A percentile compares a stretch with the other conserved stretches of the same genome.
These are phyloP conservation scores for Drosophila limbata DNA, from an alignment of 2,888 invertebrate species.

Conservation along the genomic window DNA sequence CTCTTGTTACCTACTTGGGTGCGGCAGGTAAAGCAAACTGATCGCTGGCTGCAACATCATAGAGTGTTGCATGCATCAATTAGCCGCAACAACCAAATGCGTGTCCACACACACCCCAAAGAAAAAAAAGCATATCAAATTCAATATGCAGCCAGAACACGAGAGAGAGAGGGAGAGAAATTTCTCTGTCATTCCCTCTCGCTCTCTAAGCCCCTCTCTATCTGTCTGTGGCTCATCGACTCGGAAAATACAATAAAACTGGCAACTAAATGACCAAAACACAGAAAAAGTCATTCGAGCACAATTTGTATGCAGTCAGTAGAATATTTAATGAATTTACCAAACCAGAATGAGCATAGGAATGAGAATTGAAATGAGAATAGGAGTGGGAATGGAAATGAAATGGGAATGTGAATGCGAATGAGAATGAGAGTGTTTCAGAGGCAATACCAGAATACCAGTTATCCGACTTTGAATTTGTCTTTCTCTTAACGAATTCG, in stretches of 20 bases:
- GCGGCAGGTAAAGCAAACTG: constrained; percentile 47
- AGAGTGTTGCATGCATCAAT: constrained; percentile 57
- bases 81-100: constrained; percentile 46
- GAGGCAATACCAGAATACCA: constrained; percentile 16
- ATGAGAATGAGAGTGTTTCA: constrained; percentile 29
- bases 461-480: constrained; percentile 23
- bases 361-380: background rate
- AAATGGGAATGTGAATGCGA: constrained; percentile 19
- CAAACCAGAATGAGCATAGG: constrained; percentile 52
- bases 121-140: constrained; percentile 57
- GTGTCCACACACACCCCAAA: constrained; percentile 27
- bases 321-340: constrained; percentile 74
- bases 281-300: constrained; percentile 47
- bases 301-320: constrained; percentile 62
- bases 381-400: background rate
- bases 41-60: constrained; percentile 15
- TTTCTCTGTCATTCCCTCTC: background rate
- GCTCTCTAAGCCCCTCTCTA: background rate
- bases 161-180: background rate
- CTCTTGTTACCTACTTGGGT: constrained; percentile 38
- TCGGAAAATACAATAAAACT: constrained; percentile 66
- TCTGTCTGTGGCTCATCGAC: constrained; percentile 38
- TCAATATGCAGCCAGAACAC: constrained; percentile 58
- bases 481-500: constrained; percentile 13
- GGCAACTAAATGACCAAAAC: constrained; percentile 64